Evolutionary conservation across 2,888 invertebrate species (phyloP).

Genomic region (Altica lythri): DNA sequence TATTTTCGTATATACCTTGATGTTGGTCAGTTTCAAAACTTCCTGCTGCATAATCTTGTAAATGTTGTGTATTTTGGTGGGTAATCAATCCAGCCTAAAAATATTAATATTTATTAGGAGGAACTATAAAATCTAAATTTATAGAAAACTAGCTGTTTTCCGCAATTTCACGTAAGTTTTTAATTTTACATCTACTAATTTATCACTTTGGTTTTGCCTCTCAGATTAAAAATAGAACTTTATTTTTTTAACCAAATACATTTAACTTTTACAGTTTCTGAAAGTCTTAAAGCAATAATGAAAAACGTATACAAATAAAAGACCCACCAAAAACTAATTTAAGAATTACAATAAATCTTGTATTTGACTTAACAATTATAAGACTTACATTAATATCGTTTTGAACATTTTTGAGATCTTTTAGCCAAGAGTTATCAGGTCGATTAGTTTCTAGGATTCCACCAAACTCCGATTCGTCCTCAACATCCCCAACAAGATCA

Average conservation of each 20-base stretch:
- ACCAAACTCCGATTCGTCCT: constrained; percentile 50
- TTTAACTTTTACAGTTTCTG: no score
- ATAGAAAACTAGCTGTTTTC: no score
- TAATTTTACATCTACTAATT: no score
- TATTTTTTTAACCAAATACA: no score
- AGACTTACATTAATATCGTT: constrained; percentile 56
- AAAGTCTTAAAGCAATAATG: no score
- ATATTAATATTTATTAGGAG: not conserved
- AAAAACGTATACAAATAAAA: no score
- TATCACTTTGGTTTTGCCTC: no score
- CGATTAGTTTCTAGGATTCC: constrained; percentile 47
- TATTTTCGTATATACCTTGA: constrained; percentile 32
- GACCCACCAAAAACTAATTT: no score
- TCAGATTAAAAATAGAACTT: no score
- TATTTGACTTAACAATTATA: not conserved
- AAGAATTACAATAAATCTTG: not conserved
- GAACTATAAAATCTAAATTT: no score
- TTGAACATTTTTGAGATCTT: constrained; percentile 58
- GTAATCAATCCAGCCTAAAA: constrained; percentile 53
- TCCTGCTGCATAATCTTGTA: constrained; percentile 9
- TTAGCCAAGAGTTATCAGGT: constrained; percentile 65
- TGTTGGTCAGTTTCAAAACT: constrained; percentile 30
- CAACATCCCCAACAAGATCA: constrained; percentile 51
- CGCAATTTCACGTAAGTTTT: no score
- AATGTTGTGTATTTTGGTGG: constrained; percentile 41